Evolutionary conservation across 2,113 vertebrate species (phyloP).

Genomic region (Podarcis cretensis): DNA sequence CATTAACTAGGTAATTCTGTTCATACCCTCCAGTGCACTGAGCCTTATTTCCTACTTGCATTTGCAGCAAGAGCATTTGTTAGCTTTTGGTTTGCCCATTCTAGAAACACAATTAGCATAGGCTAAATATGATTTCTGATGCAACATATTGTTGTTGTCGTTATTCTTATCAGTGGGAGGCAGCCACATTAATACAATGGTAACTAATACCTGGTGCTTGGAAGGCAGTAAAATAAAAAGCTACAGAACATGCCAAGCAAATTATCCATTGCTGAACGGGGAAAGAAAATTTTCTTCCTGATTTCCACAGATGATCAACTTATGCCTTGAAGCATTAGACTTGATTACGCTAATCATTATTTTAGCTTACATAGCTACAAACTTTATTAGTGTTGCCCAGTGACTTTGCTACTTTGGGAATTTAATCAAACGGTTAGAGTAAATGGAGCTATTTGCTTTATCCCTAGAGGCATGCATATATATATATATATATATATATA

Average conservation of each 20-base stretch:
- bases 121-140: neutral
- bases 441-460: slow-evolving; percentile 68
- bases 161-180: neutral
- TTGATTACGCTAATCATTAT: slow-evolving; percentile 57
- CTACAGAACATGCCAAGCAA: neutral
- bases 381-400: slow-evolving; percentile 56
- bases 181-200: neutral
- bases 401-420: slow-evolving; percentile 64
- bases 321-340: slow-evolving; percentile 44
- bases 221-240: slow-evolving; percentile 31
- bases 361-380: slow-evolving; percentile 60
- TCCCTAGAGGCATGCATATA: slow-evolving; percentile 65
- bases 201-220: neutral
- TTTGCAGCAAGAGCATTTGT: neutral
- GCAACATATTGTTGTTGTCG: neutral
- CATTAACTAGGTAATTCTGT: neutral
- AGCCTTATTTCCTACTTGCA: neutral
- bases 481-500: slow-evolving; percentile 50
- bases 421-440: slow-evolving; percentile 69
- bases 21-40: neutral
- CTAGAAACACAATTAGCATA: neutral
- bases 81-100: neutral
- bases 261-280: neutral
- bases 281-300: slow-evolving; percentile 33
- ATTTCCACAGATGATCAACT: slow-evolving; percentile 45